phyloP scores from a whole-genome alignment of 1,140 invertebrate species.

The Drosophila sulfurigaster region DNA sequence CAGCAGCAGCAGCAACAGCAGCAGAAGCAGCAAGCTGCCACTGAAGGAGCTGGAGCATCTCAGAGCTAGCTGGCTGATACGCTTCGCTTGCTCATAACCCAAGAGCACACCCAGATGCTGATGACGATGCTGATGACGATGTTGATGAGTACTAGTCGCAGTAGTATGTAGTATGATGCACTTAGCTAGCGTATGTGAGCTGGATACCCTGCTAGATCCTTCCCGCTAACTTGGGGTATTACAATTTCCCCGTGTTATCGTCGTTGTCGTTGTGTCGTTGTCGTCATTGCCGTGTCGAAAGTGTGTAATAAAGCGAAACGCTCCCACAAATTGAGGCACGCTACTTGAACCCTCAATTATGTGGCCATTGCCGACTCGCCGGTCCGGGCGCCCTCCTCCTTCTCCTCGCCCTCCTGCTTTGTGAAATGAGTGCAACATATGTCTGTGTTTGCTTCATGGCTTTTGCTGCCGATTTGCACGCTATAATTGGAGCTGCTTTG shows the following conservation, averaged over 20 bases:
- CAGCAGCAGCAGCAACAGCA: slow-evolving; percentile 23
- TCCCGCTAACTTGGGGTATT: background rate
- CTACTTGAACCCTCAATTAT: slow-evolving; percentile 83
- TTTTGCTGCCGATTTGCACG: slow-evolving; percentile 76
- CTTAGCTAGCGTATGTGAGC: slow-evolving; percentile 11
- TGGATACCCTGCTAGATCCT: slow-evolving; percentile 6
- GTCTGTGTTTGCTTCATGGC: slow-evolving; percentile 69
- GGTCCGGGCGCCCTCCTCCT: background rate
- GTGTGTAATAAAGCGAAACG: slow-evolving; percentile 80
- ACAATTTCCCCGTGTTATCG: slow-evolving; percentile 3
- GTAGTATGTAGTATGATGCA: slow-evolving; percentile 1
- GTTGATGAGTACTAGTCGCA: slow-evolving; percentile 32
- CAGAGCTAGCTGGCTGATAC: slow-evolving; percentile 30
- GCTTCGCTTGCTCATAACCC: slow-evolving; percentile 59
- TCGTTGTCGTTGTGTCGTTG: slow-evolving; percentile 24
- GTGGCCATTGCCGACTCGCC: slow-evolving; percentile 62
- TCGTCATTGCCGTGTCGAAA: slow-evolving; percentile 70
- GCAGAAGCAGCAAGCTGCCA: slow-evolving; percentile 27
- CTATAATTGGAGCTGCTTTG: slow-evolving; percentile 70
- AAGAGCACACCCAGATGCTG: slow-evolving; percentile 19
- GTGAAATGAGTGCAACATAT: slow-evolving; percentile 74
- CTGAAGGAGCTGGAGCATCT: slow-evolving; percentile 7
- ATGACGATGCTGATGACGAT: background rate
- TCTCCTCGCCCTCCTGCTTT: slow-evolving; percentile 40
- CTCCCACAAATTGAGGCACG: slow-evolving; percentile 77